These are phyloP conservation scores for Hippocampus barbouri DNA, from an alignment of 2,113 vertebrate genomes.

Conservation along the genomic window DNA sequence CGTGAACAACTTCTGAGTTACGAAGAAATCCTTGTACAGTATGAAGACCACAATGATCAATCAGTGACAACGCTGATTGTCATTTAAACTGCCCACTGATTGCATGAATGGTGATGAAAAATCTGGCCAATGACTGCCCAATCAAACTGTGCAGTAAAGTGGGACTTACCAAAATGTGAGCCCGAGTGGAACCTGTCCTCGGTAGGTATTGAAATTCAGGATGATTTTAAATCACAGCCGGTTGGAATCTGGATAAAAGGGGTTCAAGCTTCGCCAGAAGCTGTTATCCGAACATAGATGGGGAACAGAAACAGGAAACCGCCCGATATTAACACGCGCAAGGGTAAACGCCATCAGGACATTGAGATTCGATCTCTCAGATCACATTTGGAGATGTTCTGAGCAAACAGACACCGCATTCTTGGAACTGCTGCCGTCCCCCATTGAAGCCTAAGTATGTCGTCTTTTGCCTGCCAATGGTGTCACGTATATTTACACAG, in stretches of 20 bases:
- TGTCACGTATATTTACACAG: slow-evolving; percentile 2
- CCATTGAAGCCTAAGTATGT: not conserved
- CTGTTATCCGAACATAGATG: not conserved
- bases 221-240: not conserved
- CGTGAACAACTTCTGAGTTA: not conserved
- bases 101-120: not conserved
- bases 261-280: not conserved
- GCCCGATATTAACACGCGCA: not conserved
- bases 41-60: not conserved
- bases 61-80: not conserved
- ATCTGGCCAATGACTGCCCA: not conserved
- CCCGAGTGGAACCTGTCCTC: not conserved
- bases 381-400: not conserved
- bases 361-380: slow-evolving; percentile 1
- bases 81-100: not conserved
- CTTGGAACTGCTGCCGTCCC: slow-evolving; percentile 2
- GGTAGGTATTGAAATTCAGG: not conserved
- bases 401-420: slow-evolving; percentile 1
- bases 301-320: not conserved
- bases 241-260: not conserved
- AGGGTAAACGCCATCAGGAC: not conserved
- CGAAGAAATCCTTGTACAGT: not conserved
- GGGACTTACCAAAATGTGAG: not conserved
- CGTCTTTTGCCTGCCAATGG: slow-evolving; percentile 1
- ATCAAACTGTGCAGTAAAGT: not conserved